Evolutionary conservation across 2,888 invertebrate genomes (phyloP).

Genomic region (Sinohyriopsis cumingii): DNA sequence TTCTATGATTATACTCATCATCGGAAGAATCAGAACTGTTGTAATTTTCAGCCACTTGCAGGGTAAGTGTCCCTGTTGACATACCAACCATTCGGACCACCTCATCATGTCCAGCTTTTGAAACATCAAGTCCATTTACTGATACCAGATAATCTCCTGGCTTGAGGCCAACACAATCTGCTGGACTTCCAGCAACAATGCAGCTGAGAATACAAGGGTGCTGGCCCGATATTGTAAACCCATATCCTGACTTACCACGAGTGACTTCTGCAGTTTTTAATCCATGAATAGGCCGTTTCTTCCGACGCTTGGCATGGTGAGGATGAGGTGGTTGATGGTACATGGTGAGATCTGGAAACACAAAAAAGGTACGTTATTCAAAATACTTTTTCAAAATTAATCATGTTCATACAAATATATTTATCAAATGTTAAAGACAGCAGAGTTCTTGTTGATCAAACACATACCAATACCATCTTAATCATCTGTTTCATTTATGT

Average conservation of each 20-base stretch:
- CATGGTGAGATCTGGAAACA: slow-evolving; percentile 40
- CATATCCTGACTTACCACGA: slow-evolving; percentile 91
- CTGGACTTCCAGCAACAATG: slow-evolving; percentile 91
- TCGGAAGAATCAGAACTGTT: slow-evolving; percentile 87
- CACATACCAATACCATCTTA: no score
- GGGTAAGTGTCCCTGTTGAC: slow-evolving; percentile 79
- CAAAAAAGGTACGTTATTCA: background rate
- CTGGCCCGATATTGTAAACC: slow-evolving; percentile 98
- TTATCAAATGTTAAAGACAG: no score
- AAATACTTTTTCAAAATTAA: background rate
- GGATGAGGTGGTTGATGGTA: slow-evolving; percentile 31
- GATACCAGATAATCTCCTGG: slow-evolving; percentile 94
- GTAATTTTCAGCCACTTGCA: slow-evolving; percentile 76
- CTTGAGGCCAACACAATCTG: slow-evolving; percentile 89
- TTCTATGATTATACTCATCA: slow-evolving; percentile 74
- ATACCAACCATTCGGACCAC: slow-evolving; percentile 92
- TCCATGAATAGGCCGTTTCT: slow-evolving; percentile 83
- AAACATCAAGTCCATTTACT: slow-evolving; percentile 90
- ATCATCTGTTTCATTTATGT: no score
- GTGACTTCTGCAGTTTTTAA: slow-evolving; percentile 88
- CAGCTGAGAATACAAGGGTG: slow-evolving; percentile 95
- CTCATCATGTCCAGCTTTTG: slow-evolving; percentile 93
- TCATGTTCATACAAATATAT: no score
- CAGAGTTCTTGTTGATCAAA: no score
- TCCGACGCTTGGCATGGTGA: slow-evolving; percentile 76